These are phyloP conservation scores for Eupelmus urozonus DNA, from an alignment of 2,888 invertebrate species.

Conservation along the genomic window DNA sequence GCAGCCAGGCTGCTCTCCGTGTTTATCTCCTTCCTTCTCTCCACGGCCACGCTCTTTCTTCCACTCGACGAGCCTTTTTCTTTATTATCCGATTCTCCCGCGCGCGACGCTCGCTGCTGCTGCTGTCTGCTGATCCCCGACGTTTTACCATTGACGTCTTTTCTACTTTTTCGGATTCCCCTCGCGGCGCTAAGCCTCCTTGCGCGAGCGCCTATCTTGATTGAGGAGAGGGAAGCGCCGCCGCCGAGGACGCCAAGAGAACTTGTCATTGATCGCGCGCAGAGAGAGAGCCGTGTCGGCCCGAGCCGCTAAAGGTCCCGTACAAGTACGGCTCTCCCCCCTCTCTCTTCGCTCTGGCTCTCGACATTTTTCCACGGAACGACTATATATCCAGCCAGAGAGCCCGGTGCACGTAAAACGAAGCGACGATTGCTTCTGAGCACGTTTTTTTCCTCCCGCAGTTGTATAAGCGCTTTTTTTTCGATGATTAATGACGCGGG, in stretches of 20 bases:
- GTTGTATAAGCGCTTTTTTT: background rate
- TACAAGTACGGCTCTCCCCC: conserved; percentile 71
- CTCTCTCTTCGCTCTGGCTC: background rate
- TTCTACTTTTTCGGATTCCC: conserved; percentile 64
- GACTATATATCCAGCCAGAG: conserved; percentile 8
- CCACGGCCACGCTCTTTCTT: conserved; percentile 51
- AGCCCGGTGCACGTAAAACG: conserved; percentile 10
- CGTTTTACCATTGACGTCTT: conserved; percentile 57
- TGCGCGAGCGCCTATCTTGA: conserved; percentile 71
- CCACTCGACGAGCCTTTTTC: conserved; percentile 59
- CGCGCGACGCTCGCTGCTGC: conserved; percentile 60
- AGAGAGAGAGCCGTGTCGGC: conserved; percentile 57
- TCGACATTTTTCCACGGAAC: conserved; percentile 47
- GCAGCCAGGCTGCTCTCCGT: conserved; percentile 12
- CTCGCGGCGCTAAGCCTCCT: conserved; percentile 73
- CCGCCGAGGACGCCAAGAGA: conserved; percentile 64
- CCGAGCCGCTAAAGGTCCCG: conserved; percentile 77
- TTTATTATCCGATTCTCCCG: conserved; percentile 63
- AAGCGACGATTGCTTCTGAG: conserved; percentile 6
- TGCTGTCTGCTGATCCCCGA: conserved; percentile 29
- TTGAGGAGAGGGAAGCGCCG: conserved; percentile 71
- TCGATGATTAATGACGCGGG: background rate
- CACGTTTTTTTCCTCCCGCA: background rate
- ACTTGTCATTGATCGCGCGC: conserved; percentile 76
- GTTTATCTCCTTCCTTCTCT: conserved; percentile 52